Evolutionary conservation across 2,797 vertebrate species (phyloP).

Genomic region (Crenuchus spilurus): DNA sequence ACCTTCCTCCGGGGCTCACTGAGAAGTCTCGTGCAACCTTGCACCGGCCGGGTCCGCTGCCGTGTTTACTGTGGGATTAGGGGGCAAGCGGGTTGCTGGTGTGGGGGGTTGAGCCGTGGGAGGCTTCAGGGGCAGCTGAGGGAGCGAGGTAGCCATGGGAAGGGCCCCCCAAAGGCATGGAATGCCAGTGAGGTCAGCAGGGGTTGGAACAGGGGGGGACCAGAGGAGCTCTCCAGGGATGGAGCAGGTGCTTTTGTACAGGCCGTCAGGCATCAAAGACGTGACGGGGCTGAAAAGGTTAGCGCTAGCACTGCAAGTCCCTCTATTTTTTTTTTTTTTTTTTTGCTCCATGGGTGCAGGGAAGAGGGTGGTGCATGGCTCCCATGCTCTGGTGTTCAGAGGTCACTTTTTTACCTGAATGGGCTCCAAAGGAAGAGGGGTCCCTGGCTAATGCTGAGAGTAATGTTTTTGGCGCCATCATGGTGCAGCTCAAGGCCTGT

Average conservation of each 20-base stretch:
- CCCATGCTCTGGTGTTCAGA: slow-evolving; percentile 55
- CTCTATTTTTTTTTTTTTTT: slow-evolving; percentile 20
- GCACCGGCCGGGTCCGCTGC: slow-evolving; percentile 75
- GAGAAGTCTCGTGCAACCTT: slow-evolving; percentile 68
- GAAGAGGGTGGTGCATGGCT: slow-evolving; percentile 59
- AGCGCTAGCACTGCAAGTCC: slow-evolving; percentile 73
- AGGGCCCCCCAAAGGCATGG: slow-evolving; percentile 79
- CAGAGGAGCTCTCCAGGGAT: slow-evolving; percentile 71
- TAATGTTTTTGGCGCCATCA: slow-evolving; percentile 29
- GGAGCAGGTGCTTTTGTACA: slow-evolving; percentile 86
- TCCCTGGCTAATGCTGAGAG: slow-evolving; percentile 42
- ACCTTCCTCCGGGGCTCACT: slow-evolving; percentile 64
- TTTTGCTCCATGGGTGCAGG: slow-evolving; percentile 58
- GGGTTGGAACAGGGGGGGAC: slow-evolving; percentile 63
- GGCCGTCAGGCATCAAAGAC: slow-evolving; percentile 82
- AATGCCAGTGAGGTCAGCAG: slow-evolving; percentile 85
- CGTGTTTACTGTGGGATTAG: slow-evolving; percentile 91
- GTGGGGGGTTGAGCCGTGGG: slow-evolving; percentile 51
- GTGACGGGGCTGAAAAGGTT: slow-evolving; percentile 81
- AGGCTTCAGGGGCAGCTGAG: slow-evolving; percentile 70
- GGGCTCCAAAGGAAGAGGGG: slow-evolving; percentile 48
- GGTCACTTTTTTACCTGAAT: slow-evolving; percentile 60
- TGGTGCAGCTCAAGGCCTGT: slow-evolving; percentile 28
- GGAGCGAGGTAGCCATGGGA: slow-evolving; percentile 88
- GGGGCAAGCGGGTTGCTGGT: slow-evolving; percentile 54